phyloP scores from a whole-genome alignment of 37 sponge, comb jelly and placozoan species.

The Spongia lamella region DNA sequence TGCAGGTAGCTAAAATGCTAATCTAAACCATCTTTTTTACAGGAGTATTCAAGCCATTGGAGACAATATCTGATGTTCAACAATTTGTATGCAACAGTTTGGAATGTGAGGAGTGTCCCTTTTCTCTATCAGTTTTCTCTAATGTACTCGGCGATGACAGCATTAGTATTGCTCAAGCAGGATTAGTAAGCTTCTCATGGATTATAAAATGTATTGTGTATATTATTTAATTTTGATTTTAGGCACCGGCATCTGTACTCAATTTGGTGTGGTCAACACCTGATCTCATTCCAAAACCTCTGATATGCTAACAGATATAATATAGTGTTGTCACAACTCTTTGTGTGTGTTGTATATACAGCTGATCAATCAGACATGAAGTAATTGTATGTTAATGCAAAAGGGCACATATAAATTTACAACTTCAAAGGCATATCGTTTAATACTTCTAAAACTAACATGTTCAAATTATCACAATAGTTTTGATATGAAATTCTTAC shows the following conservation, averaged over 20 bases:
- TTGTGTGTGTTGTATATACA: too few species aligned
- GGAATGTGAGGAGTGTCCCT: conserved; percentile 9
- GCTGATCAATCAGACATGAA: too few species aligned
- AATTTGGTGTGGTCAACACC: conserved; percentile 53
- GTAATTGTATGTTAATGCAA: too few species aligned
- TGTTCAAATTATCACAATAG: too few species aligned
- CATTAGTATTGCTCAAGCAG: conserved; percentile 41
- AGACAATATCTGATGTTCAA: conserved; percentile 53
- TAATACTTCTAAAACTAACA: too few species aligned
- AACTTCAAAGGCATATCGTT: too few species aligned
- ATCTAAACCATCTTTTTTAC: too few species aligned
- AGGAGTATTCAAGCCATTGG: conserved; percentile 75
- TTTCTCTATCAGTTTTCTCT: conserved; percentile 41
- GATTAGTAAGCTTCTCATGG: conserved; percentile 55
- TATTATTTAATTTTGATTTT: background rate
- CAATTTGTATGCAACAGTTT: conserved; percentile 40
- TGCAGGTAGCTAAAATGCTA: too few species aligned
- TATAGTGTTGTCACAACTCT: too few species aligned
- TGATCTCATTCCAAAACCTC: conserved; percentile 15
- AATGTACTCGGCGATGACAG: conserved; percentile 39
- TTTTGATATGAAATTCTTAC: too few species aligned
- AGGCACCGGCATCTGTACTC: conserved; percentile 69
- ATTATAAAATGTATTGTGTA: background rate
- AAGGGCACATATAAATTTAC: too few species aligned
- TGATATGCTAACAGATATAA: too few species aligned